Conservation (phyloP, 2,113 vertebrate species). For the Mustelus asterias region DNA sequence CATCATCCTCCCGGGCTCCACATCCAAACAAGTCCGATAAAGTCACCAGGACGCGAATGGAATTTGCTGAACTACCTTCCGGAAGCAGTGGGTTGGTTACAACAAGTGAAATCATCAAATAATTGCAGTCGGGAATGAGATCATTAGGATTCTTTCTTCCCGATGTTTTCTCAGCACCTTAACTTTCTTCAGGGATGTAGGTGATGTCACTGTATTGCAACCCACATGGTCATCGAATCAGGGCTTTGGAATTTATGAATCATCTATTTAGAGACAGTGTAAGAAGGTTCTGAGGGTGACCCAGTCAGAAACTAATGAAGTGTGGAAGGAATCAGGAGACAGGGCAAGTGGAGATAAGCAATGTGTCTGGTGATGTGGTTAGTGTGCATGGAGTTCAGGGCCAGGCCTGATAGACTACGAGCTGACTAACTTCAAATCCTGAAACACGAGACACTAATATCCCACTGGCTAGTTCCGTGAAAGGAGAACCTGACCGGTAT, state of each 20-base stretch:
- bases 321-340: neutral
- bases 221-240: neutral
- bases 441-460: neutral
- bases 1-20: neutral
- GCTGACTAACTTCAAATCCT: neutral
- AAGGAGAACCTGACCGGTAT: neutral
- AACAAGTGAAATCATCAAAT: constrained; percentile 2
- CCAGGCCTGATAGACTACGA: neutral
- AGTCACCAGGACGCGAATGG: neutral
- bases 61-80: neutral
- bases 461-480: neutral
- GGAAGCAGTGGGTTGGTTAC: neutral
- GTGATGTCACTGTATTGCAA: neutral
- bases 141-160: neutral
- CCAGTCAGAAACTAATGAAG: neutral
- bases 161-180: neutral
- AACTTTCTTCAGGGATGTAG: neutral
- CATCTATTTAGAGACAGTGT: neutral
- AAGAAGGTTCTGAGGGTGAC: neutral
- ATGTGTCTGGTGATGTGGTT: neutral
- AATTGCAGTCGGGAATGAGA: too few species aligned
- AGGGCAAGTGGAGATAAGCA: neutral
- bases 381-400: neutral
- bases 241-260: neutral
- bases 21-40: neutral